Evolutionary conservation across 2,113 vertebrate species (phyloP), one percentile per base, ranked within the genome.

Genomic region (Lichenostomus cassidix): DNA sequence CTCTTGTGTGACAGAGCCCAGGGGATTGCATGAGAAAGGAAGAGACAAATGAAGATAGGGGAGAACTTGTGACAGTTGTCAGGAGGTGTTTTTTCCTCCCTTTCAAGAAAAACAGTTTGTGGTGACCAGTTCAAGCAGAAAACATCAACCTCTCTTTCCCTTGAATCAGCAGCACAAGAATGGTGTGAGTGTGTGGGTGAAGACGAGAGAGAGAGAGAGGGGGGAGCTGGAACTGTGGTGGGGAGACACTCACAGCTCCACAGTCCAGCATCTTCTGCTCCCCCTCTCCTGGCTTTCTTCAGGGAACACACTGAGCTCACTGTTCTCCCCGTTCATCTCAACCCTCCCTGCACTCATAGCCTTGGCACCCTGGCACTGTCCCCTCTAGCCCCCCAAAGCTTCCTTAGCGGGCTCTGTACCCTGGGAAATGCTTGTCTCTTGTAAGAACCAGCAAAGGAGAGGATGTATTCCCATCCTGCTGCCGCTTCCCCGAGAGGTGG

Each of bases 131-230:
- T 95, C 93, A 50, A 90, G 90, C 59, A 88, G 73, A 96, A 92
- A 92, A 60, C 69, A 73, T 33, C 88, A 83, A 21, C 41, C 9
- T 79, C 62, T 96, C 88, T 95, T 96, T 96, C 96, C 96, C 42
- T 69, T 90, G 73, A 93, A 91, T 96, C 96, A 97, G 94, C 96
- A 94, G 69, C 20, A 17, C 2, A 58, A 95, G 44, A 77, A 71
- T 92, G 96, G 93, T 93, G 86, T 97, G 94, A 96, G 90, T 13
- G 90, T 65, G 95, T 94, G 96, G 94, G 96, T 92, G 93, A 87
- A 79, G 75, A 22, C 0, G 4, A 94, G 68, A 87, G 47, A 80
- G 80, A 80, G 80, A 59, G 44, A 80, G 55, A 58, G 58, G 35
- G 60, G 33, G 29, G 50, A 82, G 80, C 5, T 73, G 77, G 85